These are phyloP conservation scores for Augochlora pura DNA, from an alignment of 1,140 invertebrate genomes.

Conservation along the genomic window DNA sequence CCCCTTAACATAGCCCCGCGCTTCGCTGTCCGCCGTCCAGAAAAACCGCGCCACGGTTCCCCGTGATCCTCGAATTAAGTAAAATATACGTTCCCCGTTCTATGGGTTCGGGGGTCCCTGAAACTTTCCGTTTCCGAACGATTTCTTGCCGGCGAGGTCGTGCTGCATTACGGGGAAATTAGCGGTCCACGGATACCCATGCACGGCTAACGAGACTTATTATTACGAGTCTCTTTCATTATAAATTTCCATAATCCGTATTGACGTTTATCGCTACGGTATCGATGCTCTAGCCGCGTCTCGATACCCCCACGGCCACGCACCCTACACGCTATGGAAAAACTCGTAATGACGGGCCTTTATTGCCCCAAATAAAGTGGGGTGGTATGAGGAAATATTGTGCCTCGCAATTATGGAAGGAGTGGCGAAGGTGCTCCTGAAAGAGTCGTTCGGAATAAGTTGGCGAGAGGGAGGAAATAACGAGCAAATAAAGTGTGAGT, in stretches of 20 bases:
- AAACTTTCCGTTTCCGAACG: constrained; percentile 37
- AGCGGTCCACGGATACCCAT: background rate
- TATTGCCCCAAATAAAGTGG: background rate
- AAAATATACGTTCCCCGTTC: constrained; percentile 52
- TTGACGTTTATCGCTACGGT: constrained; percentile 10
- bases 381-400: background rate
- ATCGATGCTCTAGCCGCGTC: background rate
- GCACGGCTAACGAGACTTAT: constrained; percentile 43
- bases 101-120: background rate
- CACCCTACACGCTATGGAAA: background rate
- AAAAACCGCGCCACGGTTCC: constrained; percentile 34
- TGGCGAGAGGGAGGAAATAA: background rate
- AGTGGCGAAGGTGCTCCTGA: background rate
- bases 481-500: background rate
- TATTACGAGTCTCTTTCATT: constrained; percentile 30
- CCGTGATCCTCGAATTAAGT: constrained; percentile 58
- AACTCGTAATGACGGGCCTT: background rate
- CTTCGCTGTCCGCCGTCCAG: constrained; percentile 27
- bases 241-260: constrained; percentile 43
- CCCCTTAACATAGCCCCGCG: no score
- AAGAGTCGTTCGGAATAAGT: background rate
- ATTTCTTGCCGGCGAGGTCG: background rate
- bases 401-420: background rate
- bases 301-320: constrained; percentile 6
- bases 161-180: constrained; percentile 31